Base-by-base conservation (phyloP, 1,140 invertebrate species). In the Leptoteleia sp. region DNA sequence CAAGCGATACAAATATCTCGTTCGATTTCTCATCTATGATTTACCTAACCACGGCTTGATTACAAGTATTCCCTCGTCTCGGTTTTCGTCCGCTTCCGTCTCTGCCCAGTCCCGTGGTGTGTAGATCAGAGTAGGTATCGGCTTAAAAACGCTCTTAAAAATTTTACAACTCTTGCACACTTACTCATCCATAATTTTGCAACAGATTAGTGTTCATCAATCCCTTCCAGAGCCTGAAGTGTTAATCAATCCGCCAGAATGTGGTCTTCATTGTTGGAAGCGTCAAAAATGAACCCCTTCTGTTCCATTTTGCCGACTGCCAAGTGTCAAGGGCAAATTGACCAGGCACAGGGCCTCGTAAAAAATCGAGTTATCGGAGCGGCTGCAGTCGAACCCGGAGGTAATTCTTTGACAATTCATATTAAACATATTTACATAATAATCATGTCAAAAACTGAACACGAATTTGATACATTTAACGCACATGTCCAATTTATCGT, bases 231-330 rank as follows among this genome's bases (percentile, higher is more conserved):
- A 72, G 29, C 9, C 8, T 17, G 29, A 76, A 79, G 78, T 55
- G 72, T 48, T 31, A 75, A 25, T 65, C 31, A 42, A 17, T 40
- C 29, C 64, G 19, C 50, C 76, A 91, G 87, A 73, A 94, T 95
- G 94, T 94, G 93, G 89, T 91, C 92, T 76, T 94, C 93, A 68
- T 84, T 95, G 72, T 81, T 94, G 79, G 94, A 96, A 83, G 89
- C 92, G 80, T 92, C 93, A 45, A 94, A 94, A 89, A 93, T 91
- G 88, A 95, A 92, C 82, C 92, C 93, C 15, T 95, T 96, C 90
- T 91, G 91, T 67, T 91, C 91, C 59, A 93, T 94, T 12, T 91
- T 95, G 79, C 89, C 91, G 52, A 90, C 89, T 17, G 92, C 90
- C 22, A 90, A 91, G 67, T 93, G 93, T 87, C 91, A 93, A 82